Evolutionary conservation across 53 echinoderm and acorn worm species (phyloP), one percentile per base, ranked within the genome.

Genomic region (Paelopatides confundens): DNA sequence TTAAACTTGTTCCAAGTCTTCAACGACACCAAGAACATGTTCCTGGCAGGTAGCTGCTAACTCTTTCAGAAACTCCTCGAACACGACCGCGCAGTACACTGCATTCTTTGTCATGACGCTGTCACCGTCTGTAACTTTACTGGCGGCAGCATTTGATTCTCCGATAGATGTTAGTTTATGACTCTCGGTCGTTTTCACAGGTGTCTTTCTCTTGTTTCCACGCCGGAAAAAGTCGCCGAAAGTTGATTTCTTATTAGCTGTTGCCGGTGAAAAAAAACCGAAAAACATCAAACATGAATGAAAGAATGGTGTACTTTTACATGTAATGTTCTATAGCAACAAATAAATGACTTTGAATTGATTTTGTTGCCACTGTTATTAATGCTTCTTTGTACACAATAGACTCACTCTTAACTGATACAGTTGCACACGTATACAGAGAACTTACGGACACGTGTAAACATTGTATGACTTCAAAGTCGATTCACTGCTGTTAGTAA

Each of bases 41-140:
- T 96, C 99, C 71, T 94, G 95, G 34, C 94, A 88, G 23, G 96
- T 85, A 5, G 99, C 99, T 0, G 99, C 95, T 84, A 96, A 86
- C 62, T 96, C 99, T 71, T 99, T 99, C 53, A 96, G 37, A 70
- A 99, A 99, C 82, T 99, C 99, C 58, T 99, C 99, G 69, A 99
- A 89, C 47, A 99, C 89, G 33, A 99, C 96, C 9, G 99, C 89
- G 65, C 93, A 91, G 85, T 97, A 97, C 51, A 97, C 97, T 4
- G 95, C 97, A 65, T 97, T 97, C 77, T 93, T 89, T 5, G 93
- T 89, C 66, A 76, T 89, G 66, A 97, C 91, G 11, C 90, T 90
- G 77, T 95, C 89, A 37, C 93, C 89, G 5, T 86, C 81, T 12
- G 33, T 62, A 35, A 31, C 30, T 63, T 85, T 89, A n/a, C 38